These are phyloP conservation scores for Coenonympha arcania DNA, from an alignment of 2,888 invertebrate species.

Conservation along the genomic window DNA sequence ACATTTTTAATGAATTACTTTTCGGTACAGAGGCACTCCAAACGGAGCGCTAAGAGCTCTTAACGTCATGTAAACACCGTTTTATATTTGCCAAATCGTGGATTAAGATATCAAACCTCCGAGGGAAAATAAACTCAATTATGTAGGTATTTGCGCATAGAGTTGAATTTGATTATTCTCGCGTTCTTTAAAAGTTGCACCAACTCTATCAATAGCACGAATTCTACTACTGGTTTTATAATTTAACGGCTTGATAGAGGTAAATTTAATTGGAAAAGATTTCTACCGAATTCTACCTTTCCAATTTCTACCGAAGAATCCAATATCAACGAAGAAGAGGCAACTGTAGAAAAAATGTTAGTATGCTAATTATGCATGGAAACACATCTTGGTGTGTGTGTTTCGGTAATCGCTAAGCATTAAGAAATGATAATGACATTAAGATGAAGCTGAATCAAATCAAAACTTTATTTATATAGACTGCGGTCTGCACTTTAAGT, in stretches of 20 bases:
- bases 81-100: conserved; percentile 23
- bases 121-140: background rate
- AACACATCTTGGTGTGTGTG: too few relatives aligned
- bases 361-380: too few relatives aligned
- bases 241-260: background rate
- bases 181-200: background rate
- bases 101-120: conserved; percentile 2
- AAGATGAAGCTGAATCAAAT: too few relatives aligned
- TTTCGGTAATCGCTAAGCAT: too few relatives aligned
- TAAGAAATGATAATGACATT: too few relatives aligned
- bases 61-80: conserved; percentile 43
- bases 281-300: too few relatives aligned
- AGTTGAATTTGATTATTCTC: background rate
- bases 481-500: too few relatives aligned
- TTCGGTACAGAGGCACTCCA: conserved; percentile 39
- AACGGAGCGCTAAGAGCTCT: conserved; percentile 46
- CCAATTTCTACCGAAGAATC: background rate
- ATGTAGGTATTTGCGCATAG: background rate
- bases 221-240: background rate
- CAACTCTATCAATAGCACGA: background rate
- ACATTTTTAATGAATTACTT: conserved; percentile 38
- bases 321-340: too few relatives aligned
- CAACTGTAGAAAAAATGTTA: too few relatives aligned
- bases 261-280: too few relatives aligned
- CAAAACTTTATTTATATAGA: too few relatives aligned